Evolutionary conservation across 2,113 vertebrate genomes (phyloP).

Genomic region (Alethe castanea): DNA sequence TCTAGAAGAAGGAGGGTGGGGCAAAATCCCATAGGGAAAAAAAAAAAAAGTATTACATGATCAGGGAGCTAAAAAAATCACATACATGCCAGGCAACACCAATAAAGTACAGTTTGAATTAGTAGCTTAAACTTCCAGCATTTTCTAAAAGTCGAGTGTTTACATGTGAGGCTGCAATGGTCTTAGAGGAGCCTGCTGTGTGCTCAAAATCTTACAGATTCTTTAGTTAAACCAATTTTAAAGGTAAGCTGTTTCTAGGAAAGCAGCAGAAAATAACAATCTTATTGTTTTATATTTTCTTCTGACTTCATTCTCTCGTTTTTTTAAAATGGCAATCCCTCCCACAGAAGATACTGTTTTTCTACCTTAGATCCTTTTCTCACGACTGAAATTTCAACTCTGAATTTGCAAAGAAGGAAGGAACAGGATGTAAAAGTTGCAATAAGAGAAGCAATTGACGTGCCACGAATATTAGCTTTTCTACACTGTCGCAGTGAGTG

Average conservation of each 20-base stretch:
- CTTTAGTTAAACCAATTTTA: not conserved
- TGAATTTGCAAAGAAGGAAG: not conserved
- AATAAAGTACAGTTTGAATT: not conserved
- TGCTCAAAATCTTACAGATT: not conserved
- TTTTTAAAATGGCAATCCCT: not conserved
- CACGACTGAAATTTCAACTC: not conserved
- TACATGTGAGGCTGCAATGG: not conserved
- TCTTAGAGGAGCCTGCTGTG: not conserved
- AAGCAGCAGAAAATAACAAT: not conserved
- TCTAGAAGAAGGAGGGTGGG: not conserved
- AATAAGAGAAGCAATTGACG: not conserved
- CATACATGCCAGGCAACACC: not conserved
- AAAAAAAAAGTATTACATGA: not conserved
- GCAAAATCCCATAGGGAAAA: not conserved
- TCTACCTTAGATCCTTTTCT: not conserved
- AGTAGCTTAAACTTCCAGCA: not conserved
- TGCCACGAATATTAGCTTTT: not conserved
- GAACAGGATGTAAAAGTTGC: not conserved
- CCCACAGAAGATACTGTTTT: not conserved
- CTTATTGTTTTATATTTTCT: not conserved
- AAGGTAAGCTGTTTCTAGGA: not conserved
- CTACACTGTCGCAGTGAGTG: not conserved
- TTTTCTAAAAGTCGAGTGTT: not conserved
- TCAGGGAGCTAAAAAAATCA: not conserved
- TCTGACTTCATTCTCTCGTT: not conserved